Evolutionary conservation across 2,797 vertebrate genomes (phyloP), one percentile per base, ranked within the genome.

Genomic region (Tokudaia tokunoshimensis): DNA sequence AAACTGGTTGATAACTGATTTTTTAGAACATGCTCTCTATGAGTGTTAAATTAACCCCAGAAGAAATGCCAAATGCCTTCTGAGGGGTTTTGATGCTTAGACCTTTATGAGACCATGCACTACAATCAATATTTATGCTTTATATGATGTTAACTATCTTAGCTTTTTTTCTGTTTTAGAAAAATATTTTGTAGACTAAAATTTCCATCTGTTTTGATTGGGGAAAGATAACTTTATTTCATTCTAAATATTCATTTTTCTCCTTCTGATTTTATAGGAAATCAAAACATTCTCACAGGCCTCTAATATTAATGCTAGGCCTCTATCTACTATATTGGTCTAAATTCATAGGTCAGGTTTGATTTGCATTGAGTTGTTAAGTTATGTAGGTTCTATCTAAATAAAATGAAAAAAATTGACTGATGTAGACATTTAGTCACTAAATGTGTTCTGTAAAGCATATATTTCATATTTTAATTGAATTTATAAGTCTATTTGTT

Each of bases 241-340:
- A 57, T 8, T 61, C 34, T 91, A 88, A 96, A 92, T 1, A 9
- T 83, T 92, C 11, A 44, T 61, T 65, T 65, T 75, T 80, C 63
- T 81, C 15, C 34, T 85, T 50, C 44, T 75, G 29, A 94, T 81
- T 91, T 94, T 75, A 92, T 92, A 96, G 44, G 52, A 80, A 78
- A 59, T 65, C 55, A 47, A 88, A 91, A 44, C 1, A 34, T 78
- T 74, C 50, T 72, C 12, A 93, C 4, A 24, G 34, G 6, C 13
- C 61, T 19, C 20, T 82, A 92, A 86, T 81, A 24, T 59, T 85
- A 85, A 22, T 4, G 17, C 20, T 55, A 80, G 22, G 3, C 44
- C 1, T 70, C 29, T 41, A 26, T 19, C 19, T 44, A 47, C 74
- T 29, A 47, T 61, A n/a, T 1, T 75, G 1, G 47, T 11, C 31